Base-by-base conservation (phyloP, 30 jellyfish, hydroid and myxozoan genomes). In the Pseudorhiza aurosa region DNA sequence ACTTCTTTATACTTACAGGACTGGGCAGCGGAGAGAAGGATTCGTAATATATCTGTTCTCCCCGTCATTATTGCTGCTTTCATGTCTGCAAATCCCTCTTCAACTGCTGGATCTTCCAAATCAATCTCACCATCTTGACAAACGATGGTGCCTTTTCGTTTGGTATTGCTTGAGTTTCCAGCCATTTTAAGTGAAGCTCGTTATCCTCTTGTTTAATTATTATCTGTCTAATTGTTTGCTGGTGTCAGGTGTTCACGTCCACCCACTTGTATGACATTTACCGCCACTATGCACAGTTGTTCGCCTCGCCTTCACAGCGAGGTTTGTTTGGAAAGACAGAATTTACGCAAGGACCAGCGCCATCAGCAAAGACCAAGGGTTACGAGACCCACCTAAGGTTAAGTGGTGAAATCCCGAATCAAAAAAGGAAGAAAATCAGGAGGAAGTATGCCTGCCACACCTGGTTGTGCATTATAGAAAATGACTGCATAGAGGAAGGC, bases 31-130 rank as follows among this genome's bases (percentile, higher is more conserved):
- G 99, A 86, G 33, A 93, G 82, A 19, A 93, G 85, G 21, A 80
- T 71, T 59, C 97, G 25, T 2, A 93, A 88, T 37, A 93, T 93
- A 63, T 93, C 99, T 24, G 97, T 93, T 58, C 99, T 46, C 32
- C 96, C 96, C 6, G 99, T 88, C 63, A 85, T 24, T 8, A 93
- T 80, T 17, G 99, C 99, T 8, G 99, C 90, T 63, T 93, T 93
- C 72, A 93, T 21, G 60, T 93, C 99, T 26, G 78, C 79, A 76
- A 93, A 93, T 8, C 96, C 96, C 2, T 87, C 96, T 50, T 79
- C 81, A 47, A 93, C 72, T 26, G 87, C 87, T 30, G 99, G 97
- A 40, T 93, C 99, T 15, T 85, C 96, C 39, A 53, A 25, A 8
- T 85, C 96, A 53, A 55, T 40, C 46, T 60, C 88, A 14, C 83